Base-by-base conservation (phyloP, 2,113 vertebrate genomes). In the Channa argus region DNA sequence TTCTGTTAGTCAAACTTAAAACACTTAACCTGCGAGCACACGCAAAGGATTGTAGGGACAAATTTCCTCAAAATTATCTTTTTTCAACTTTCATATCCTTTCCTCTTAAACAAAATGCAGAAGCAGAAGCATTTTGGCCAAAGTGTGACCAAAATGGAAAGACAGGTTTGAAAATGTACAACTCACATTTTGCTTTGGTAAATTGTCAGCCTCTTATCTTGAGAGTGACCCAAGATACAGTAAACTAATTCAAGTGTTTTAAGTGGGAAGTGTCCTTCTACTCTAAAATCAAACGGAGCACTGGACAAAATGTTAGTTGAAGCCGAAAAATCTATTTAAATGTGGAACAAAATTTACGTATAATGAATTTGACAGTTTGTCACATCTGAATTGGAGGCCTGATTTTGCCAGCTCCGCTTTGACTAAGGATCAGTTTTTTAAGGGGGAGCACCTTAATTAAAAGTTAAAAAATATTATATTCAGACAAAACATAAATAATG, bases 101-200 rank as follows among this genome's bases (percentile, higher is more conserved):
- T 50, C 60, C 63, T 51, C n/a, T 52, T 47, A 13, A 12, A 56
- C 34, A 74, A 69, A 88, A 82, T 65, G 62, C 72, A 87, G 80
- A 84, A 74, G 63, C 9, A 62, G 68, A 49, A 24, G 24, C 24
- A 24, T 24, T 24, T 24, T 24, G 24, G 24, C 44, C 37, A 46
- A 63, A 36, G 39, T 49, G n/a, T 54, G 58, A 74, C 50, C 15
- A 56, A 79, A 75, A 77, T 53, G 61, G 46, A 65, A 71, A 34
- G 24, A 59, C 64, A 50, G 34, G 54, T 65, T 69, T 68, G 41
- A 64, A 24, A 80, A 68, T 73, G 69, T 66, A 65, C 77, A 52
- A 11, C 66, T 74, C 37, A 50, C 66, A 63, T 83, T 75, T 55
- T 24, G n/a, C 65, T 59, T 67, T 36, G 38, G 49, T 53, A 33